Evolutionary conservation across 2,113 vertebrate species (phyloP).

Genomic region (Phrynosoma platyrhinos): DNA sequence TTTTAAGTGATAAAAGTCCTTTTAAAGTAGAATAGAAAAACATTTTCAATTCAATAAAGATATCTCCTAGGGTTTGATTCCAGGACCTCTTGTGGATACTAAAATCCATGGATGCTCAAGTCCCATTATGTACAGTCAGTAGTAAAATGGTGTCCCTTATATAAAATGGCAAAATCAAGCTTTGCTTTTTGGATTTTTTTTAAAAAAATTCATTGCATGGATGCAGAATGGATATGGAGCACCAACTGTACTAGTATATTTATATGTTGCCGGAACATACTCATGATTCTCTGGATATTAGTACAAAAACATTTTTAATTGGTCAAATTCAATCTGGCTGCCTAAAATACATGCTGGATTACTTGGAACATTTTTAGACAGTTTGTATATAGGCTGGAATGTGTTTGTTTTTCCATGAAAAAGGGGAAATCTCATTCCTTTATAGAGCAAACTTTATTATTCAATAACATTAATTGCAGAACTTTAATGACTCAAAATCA

Average conservation of each 20-base stretch:
- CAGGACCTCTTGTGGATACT: too few relatives aligned
- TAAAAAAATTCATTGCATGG: too few relatives aligned
- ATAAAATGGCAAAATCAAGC: too few relatives aligned
- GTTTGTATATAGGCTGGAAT: not conserved
- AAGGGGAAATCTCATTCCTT: not conserved
- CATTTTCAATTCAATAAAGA: constrained; percentile 60
- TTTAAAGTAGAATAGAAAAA: constrained; percentile 34
- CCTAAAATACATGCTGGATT: not conserved
- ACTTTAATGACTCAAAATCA: not conserved
- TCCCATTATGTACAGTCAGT: too few relatives aligned
- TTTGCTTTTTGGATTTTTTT: too few relatives aligned
- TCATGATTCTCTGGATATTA: not conserved
- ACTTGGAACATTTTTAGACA: not conserved
- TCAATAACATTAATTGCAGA: not conserved
- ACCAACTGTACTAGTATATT: not conserved
- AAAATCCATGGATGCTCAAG: too few relatives aligned
- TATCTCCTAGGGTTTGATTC: too few relatives aligned
- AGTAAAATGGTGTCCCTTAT: too few relatives aligned
- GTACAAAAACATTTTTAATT: not conserved
- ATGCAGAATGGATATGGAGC: constrained; percentile 25
- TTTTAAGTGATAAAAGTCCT: constrained; percentile 30
- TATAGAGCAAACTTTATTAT: too few relatives aligned
- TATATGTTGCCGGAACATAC: not conserved
- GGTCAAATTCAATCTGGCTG: not conserved
- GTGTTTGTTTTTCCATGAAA: not conserved